Evolutionary conservation across 2,888 invertebrate genomes (phyloP), one percentile per base, ranked within the genome.

Genomic region (Laothoe populi): DNA sequence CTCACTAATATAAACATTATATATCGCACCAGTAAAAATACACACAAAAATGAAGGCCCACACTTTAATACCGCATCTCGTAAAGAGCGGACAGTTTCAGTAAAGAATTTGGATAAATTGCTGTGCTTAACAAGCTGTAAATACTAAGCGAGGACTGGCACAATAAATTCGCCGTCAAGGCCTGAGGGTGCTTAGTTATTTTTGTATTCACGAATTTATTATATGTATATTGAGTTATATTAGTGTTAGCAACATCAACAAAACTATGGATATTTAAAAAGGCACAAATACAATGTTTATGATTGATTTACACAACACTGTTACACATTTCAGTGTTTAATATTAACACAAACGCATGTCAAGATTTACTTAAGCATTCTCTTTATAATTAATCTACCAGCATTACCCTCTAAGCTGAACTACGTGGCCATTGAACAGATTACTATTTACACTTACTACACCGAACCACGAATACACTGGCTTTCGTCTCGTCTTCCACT

Each of bases 81-180:
- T 60, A 40, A 49, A 49, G 40, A 11, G 38, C 16, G 16, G 26
- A 49, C 53, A 42, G 48, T 60, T 49, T 49, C 13, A 24, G 49
- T 10, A 48, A 60, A 49, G 60, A 68, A 70, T 65, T 72, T 42
- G 65, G 59, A 59, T 62, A 70, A 67, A 73, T 68, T 64, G 60
- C 65, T 57, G 42, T 62, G 66, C 46, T 65, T 67, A 69, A 61
- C 68, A 61, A 57, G 62, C 66, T 66, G 67, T 64, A 62, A 68
- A 74, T 69, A 64, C 63, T 63, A 44, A 53, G 38, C 62, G 63
- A 61, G 62, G 44, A 61, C 61, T 21, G 16, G 21, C 46, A 57
- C 57, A 57, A 62, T 60, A 61, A 53, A 63, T 68, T 72, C 38
- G 57, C 64, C 71, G 68, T 65, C 70, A 69, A 69, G 53, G 64